Base-by-base conservation (phyloP, 2,113 vertebrate genomes). In the Otus sunia region DNA sequence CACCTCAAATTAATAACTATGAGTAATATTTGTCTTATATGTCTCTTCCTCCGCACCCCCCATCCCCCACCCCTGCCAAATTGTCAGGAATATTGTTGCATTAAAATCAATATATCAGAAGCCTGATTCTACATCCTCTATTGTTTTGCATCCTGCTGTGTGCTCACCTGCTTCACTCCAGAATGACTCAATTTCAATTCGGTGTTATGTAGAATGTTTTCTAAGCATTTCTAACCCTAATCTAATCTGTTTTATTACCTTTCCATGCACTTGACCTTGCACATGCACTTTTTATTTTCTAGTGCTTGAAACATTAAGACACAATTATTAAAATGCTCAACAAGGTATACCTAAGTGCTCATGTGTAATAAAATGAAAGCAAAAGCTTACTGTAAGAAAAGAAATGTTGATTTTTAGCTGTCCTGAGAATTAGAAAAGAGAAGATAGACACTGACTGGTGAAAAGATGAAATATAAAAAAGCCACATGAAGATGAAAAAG, bases 91-190 rank as follows among this genome's bases (percentile, higher is more conserved):
- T 66, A 29, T 21, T 71, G 10, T 13, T 88, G 36, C 32, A 20
- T 90, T 80, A 50, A 64, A 78, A 30, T 16, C 50, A 29, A 16
- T 2, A 0, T 63, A 45, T 55, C 11, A 55, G 25, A 64, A 90
- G 15, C 26, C 37, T 1, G 55, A 1, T 67, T 80, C 13, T 49
- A 1, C 4, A 6, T 45, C 15, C 41, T 83, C 17, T 36, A 0
- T 43, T 43, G 18, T 66, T 95, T 83, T 91, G 19, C 25, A 21
- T 49, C 41, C 22, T 86, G 14, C n/a, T 29, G 2, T 53, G 16
- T 59, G 64, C 39, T 75, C 7, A 41, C 59, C 32, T 2, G 2
- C 47, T 84, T 7, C 7, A 5, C 16, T 78, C 23, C 37, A 71
- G 73, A 95, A 58, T 22, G 3, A 22, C 32, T 88, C 37, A 4